Base-by-base conservation (phyloP, 30 jellyfish, hydroid and myxozoan species). In the Euphysa ruthae region DNA sequence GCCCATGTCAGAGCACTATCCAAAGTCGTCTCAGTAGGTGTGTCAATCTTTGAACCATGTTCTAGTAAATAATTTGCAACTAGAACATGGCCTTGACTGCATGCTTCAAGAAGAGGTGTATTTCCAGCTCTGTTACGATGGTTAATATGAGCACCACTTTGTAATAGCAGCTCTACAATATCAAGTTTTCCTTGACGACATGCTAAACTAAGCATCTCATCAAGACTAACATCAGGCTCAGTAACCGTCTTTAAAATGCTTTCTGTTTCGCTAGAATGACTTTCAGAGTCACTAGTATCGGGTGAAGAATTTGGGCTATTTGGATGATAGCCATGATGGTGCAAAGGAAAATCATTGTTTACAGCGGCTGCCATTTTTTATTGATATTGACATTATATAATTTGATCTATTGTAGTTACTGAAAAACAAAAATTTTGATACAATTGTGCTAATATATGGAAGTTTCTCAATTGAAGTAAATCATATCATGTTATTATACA, bases 1-100 rank as follows among this genome's bases (percentile, higher is more conserved):
- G 97, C 97, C 97, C 97, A 88, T 29, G 97, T 88, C 57, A 88
- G 70, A 32, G 97, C 95, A 77, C 97, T 88, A 69, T 88, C 97
- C 18, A 88, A 63, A 4, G 97, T 88, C 16, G 94, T 81, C 62
- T 88, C 97, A 4, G 97, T 88, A 7, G 97, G 97, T 34, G 97
- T 87, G 81, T 88, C 97, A 49, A 88, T 88, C 30, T 88, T 87
- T 1, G 94, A 93, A 5, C 93, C 93, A 71, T 88, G 74, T 32
- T 88, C 97, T 29, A 88, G 52, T 66, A 88, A 71, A 66, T 82
- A 88, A 31, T 84, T 88, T 38, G 97, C 94, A 29, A 88, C 97
- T 4, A 34, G 35, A 61, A 88, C 97, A 81, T 88, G 94, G 44
- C 94, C 94, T 70, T 88, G 97, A 57, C 97, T 88, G 84, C 97